Percentiles rank a stretch among this genome's conserved stretches.
Evolutionary conservation across 2,797 vertebrate species (phyloP).

Genomic region (Sebastes trivittatus): DNA sequence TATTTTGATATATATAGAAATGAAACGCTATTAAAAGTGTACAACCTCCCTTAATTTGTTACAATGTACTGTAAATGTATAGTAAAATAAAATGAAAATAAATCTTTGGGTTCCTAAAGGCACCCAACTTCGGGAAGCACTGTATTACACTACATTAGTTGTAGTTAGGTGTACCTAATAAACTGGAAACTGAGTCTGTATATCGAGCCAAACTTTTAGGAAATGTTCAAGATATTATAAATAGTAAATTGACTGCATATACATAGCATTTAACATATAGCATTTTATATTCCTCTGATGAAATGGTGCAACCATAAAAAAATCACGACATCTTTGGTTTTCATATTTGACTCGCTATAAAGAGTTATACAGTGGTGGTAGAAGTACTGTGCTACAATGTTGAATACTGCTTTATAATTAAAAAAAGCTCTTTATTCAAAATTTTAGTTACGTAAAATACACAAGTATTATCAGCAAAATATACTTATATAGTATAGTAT

Average conservation of each 20-base stretch:
- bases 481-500: too few species aligned
- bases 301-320: background rate
- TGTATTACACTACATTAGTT: background rate
- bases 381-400: too few species aligned
- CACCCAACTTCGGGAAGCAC: background rate
- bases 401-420: too few species aligned
- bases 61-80: background rate
- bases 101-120: background rate
- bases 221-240: accelerated
- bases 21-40: too few species aligned
- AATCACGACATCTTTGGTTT: background rate
- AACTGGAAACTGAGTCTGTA: background rate
- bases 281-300: background rate
- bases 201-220: background rate
- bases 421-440: too few species aligned
- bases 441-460: too few species aligned
- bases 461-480: too few species aligned
- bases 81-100: background rate
- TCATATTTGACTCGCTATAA: background rate
- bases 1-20: background rate
- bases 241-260: too few species aligned
- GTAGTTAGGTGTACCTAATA: background rate
- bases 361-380: background rate
- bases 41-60: too few species aligned
- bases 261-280: too few species aligned